phyloP scores from a whole-genome alignment of 2,113 vertebrate species.

The Marcusenius ussheri region DNA sequence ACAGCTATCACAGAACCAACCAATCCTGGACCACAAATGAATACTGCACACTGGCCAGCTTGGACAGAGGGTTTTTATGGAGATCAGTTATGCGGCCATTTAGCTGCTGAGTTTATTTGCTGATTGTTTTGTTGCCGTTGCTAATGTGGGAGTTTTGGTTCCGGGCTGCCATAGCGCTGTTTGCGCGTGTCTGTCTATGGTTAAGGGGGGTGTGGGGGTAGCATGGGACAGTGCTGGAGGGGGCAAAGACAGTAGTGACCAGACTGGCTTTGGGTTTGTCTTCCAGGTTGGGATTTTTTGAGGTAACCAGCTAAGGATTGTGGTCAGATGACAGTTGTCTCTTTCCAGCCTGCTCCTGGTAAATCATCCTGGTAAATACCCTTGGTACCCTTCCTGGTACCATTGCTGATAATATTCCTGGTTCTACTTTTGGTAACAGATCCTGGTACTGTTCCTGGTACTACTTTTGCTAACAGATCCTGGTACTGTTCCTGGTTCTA shows the following conservation, averaged over 20 bases:
- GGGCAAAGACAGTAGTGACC: background rate
- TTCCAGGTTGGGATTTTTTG: background rate
- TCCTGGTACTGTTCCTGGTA: background rate
- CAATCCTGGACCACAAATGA: conserved; percentile 50
- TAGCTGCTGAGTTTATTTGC: background rate
- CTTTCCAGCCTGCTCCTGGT: background rate
- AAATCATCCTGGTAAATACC: background rate
- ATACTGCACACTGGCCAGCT: conserved; percentile 33
- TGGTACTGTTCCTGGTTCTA: too few relatives aligned
- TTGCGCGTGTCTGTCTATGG: background rate
- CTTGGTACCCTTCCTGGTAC: background rate
- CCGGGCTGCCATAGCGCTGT: background rate
- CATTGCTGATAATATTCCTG: background rate
- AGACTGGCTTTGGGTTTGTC: background rate
- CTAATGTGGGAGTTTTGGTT: background rate
- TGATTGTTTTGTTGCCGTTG: background rate
- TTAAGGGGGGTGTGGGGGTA: background rate
- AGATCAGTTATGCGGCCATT: background rate
- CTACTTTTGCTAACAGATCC: too few relatives aligned
- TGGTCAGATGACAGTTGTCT: background rate
- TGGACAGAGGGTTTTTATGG: conserved; percentile 28
- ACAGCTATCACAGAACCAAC: conserved; percentile 36
- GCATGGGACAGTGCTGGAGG: background rate
- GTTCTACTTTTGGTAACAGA: background rate
- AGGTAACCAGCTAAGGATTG: background rate